phyloP scores from a whole-genome alignment of 2,797 vertebrate genomes.

The Amazona finschi region DNA sequence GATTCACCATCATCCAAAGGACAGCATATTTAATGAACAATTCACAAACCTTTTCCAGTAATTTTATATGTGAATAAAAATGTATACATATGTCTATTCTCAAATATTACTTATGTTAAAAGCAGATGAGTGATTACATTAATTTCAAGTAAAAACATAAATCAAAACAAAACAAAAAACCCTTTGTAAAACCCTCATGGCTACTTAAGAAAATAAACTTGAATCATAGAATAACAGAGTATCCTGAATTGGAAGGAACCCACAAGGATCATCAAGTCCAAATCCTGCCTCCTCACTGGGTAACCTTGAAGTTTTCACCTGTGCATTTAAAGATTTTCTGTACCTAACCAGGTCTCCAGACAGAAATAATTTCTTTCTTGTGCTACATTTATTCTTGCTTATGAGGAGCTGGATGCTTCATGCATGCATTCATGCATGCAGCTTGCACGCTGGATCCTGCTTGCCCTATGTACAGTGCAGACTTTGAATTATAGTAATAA shows the following conservation, averaged over 20 bases:
- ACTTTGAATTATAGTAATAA: not conserved
- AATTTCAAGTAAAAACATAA: not conserved
- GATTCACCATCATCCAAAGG: constrained; percentile 15
- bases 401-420: not conserved
- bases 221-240: not conserved
- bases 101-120: not conserved
- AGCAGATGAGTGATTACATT: not conserved
- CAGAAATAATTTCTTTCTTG: not conserved
- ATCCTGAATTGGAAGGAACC: not conserved
- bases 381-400: not conserved
- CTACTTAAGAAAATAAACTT: not conserved
- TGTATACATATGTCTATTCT: not conserved
- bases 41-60: not conserved
- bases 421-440: too few species aligned
- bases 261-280: accelerated
- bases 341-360: not conserved
- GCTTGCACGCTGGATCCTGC: not conserved
- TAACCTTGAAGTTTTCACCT: not conserved
- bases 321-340: not conserved
- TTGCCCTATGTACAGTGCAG: not conserved
- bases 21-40: not conserved
- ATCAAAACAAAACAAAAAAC: too few species aligned
- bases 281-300: not conserved
- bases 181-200: not conserved
- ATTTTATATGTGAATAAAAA: not conserved